These are phyloP conservation scores for Drosophila phalerata DNA, from an alignment of 2,888 invertebrate genomes.

Conservation along the genomic window DNA sequence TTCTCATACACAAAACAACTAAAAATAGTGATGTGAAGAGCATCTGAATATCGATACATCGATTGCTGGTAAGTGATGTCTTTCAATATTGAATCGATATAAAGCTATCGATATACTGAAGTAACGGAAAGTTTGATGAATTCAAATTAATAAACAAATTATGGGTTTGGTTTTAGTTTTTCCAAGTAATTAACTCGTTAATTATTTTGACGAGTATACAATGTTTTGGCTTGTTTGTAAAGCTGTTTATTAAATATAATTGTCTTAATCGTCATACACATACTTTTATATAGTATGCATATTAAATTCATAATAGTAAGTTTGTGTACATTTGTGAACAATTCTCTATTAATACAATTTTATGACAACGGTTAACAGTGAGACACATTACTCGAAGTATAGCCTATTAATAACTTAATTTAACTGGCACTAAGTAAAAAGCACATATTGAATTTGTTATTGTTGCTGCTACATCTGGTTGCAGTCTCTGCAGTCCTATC, in stretches of 20 bases:
- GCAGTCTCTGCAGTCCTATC: conserved; percentile 55
- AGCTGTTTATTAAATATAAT: conserved; percentile 56
- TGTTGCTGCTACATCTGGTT: not conserved
- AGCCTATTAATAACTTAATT: conserved; percentile 60
- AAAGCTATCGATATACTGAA: not conserved
- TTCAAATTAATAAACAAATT: not conserved
- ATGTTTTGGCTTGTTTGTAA: conserved; percentile 31
- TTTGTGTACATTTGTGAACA: conserved; percentile 52
- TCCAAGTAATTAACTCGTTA: not conserved
- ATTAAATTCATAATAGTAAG: conserved; percentile 58
- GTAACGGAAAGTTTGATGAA: not conserved
- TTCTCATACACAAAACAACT: not conserved
- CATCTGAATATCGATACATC: not conserved
- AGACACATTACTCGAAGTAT: conserved; percentile 45
- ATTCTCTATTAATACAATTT: conserved; percentile 41
- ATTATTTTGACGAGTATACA: conserved; percentile 10
- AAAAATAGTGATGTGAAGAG: not conserved
- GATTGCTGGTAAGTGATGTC: not conserved
- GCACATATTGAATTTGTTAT: conserved; percentile 55
- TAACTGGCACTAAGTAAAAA: conserved; percentile 65
- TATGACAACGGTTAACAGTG: conserved; percentile 50
- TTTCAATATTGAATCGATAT: not conserved
- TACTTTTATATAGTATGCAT: conserved; percentile 49
- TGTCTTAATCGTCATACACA: conserved; percentile 57
- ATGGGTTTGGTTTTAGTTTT: not conserved